A percentile compares a stretch with the other conserved stretches of the same genome.
Evolutionary conservation across 2,888 invertebrate genomes (phyloP).

Genomic region (Calliopum simillimum): DNA sequence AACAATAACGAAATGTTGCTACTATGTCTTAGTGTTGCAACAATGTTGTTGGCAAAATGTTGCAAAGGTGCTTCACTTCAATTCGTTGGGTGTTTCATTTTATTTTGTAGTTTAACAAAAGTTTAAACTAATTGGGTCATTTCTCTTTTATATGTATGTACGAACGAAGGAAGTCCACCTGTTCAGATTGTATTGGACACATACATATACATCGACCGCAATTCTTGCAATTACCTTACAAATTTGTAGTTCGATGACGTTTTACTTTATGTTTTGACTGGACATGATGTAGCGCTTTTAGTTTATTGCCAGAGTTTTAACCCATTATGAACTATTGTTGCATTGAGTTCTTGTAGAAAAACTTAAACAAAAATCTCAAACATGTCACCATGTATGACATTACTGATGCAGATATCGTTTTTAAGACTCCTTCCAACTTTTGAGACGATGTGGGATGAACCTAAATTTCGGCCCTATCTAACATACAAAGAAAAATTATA

Average conservation of each 20-base stretch:
- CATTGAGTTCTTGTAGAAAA: background rate
- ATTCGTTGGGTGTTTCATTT: background rate
- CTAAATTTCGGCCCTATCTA: too few species aligned
- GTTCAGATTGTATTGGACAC: background rate
- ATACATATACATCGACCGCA: constrained; percentile 12
- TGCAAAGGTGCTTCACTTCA: too few species aligned
- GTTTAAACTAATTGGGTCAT: constrained; percentile 7
- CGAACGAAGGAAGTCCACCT: background rate
- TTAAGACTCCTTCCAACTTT: too few species aligned
- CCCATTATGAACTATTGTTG: background rate
- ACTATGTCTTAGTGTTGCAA: too few species aligned
- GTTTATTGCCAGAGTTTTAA: background rate
- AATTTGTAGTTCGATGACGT: background rate
- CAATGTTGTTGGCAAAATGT: too few species aligned
- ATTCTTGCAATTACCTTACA: background rate
- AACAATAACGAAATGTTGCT: background rate
- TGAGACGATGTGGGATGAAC: too few species aligned
- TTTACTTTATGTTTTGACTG: background rate
- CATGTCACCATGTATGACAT: too few species aligned
- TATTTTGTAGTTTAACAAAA: background rate
- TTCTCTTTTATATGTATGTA: background rate
- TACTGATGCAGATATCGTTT: too few species aligned
- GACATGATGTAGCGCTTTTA: background rate
- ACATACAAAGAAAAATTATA: too few species aligned
- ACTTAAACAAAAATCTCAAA: too few species aligned